Evolutionary conservation across 2,113 vertebrate genomes (phyloP).

Genomic region (Corythoichthys haematopterus): DNA sequence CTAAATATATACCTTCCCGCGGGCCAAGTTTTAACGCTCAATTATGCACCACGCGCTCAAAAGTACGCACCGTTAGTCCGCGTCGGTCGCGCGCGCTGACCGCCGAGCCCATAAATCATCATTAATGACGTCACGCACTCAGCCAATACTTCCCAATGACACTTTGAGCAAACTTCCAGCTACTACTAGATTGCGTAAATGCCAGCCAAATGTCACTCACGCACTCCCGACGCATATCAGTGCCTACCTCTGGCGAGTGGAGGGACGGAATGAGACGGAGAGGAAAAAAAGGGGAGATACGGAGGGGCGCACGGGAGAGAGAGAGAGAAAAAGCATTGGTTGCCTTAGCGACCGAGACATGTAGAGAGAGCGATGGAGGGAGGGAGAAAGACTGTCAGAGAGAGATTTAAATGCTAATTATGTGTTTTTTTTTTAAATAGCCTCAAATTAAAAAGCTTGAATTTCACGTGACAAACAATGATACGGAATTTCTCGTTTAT

Average conservation of each 20-base stretch:
- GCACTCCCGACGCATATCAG: conserved; percentile 60
- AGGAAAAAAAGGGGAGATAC: conserved; percentile 61
- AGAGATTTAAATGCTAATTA: conserved; percentile 79
- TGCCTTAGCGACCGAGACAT: conserved; percentile 80
- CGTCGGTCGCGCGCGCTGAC: conserved; percentile 30
- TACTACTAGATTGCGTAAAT: conserved; percentile 39
- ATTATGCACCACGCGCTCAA: conserved; percentile 41
- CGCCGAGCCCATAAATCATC: conserved; percentile 58
- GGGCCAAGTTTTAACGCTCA: conserved; percentile 37
- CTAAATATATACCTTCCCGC: conserved; percentile 8
- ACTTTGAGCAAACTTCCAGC: conserved; percentile 57
- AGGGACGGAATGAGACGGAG: conserved; percentile 69
- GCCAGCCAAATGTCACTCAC: conserved; percentile 52
- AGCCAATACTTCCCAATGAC: conserved; percentile 35
- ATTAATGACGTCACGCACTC: conserved; percentile 40
- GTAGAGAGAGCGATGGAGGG: conserved; percentile 57
- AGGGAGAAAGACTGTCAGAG: conserved; percentile 53
- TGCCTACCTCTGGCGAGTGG: conserved; percentile 75
- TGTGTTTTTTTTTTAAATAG: conserved; percentile 45
- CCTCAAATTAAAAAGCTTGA: conserved; percentile 58
- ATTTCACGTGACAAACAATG: conserved; percentile 56
- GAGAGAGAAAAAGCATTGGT: conserved; percentile 73
- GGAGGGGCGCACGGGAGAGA: conserved; percentile 59
- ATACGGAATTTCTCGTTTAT: conserved; percentile 48
- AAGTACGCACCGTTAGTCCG: conserved; percentile 24